Evolutionary conservation across 2,113 vertebrate species (phyloP), one percentile per base, ranked within the genome.

Genomic region (Phoenicopterus ruber): DNA sequence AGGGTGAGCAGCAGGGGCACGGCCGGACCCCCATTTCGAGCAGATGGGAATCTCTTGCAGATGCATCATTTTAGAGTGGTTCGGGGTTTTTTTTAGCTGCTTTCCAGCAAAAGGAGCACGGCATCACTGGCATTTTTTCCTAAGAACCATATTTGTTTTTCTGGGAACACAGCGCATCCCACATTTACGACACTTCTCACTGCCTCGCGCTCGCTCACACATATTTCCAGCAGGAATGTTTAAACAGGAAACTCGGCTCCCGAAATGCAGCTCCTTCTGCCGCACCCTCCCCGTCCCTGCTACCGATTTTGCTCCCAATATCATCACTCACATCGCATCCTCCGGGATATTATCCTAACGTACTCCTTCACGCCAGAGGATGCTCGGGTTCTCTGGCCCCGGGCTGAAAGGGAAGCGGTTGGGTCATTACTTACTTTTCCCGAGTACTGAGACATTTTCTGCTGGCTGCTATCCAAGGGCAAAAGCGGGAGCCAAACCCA

Each of bases 371-470:
- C 11, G 38, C 32, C 4, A 0, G 32, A 77, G 76, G 81, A 73
- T 38, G 59, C 83, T 55, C 2, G 0, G 49, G 55, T 32, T 86
- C 38, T 18, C 50, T 4, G 1, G 82, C 47, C 44, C 52, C 61
- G 1, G 44, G 72, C 89, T 84, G 87, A 46, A 82, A 80, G 86
- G 78, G 67, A 94, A 91, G 79, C 36, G 0, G 29, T 77, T 9
- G 74, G 42, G 70, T 82, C 2, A 0, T 14, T 96, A 98, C 99
- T 99, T 98, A 99, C 99, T 98, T 99, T 99, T 98, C 99, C 99
- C 13, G 98, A 99, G 96, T 99, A 98, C 73, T 99, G 99, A 49
- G 99, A 99, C 99, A 99, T 99, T 91, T 98, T 97, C 98, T 86
- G 62, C 97, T 98, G 98, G 98, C 98, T 97, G 84, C 38, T 91